Percentiles rank a stretch among this genome's conserved stretches.
Evolutionary conservation across 1,140 invertebrate species (phyloP).

Genomic region (Aethina tumida): DNA sequence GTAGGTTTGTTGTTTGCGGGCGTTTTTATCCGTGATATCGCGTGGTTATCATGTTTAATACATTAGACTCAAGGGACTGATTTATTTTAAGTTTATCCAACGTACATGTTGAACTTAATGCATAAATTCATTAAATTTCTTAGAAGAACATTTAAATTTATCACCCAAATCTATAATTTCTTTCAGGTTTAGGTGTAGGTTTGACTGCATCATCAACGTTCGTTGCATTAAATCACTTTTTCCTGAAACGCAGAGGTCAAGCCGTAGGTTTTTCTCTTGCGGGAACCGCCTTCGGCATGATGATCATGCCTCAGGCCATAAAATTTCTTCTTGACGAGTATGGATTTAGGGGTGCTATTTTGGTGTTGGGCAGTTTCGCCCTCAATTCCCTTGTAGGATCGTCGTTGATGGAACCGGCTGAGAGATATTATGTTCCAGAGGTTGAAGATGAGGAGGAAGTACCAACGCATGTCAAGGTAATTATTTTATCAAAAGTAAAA

Average conservation of each 20-base stretch:
- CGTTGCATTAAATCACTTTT: conserved; percentile 64
- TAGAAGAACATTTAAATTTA: not conserved
- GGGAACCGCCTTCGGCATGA: conserved; percentile 62
- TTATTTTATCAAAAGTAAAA: too few species aligned
- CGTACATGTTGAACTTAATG: too few species aligned
- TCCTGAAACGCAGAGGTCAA: conserved; percentile 60
- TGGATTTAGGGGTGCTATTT: conserved; percentile 53
- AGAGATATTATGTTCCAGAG: conserved; percentile 52
- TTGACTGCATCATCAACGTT: conserved; percentile 59
- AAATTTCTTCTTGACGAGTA: conserved; percentile 47
- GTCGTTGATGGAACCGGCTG: conserved; percentile 53
- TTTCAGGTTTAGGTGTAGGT: conserved; percentile 58
- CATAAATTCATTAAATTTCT: too few species aligned
- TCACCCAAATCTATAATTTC: conserved; percentile 1
- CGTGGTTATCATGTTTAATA: too few species aligned
- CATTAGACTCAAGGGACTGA: too few species aligned
- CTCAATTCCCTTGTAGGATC: conserved; percentile 56
- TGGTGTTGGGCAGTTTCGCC: conserved; percentile 53
- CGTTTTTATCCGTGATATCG: too few species aligned
- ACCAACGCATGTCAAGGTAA: conserved; percentile 25
- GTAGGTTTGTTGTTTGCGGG: too few species aligned
- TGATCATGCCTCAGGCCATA: conserved; percentile 64
- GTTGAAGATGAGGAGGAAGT: conserved; percentile 39
- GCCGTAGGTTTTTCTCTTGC: conserved; percentile 66
- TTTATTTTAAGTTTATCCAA: too few species aligned